phyloP scores from a whole-genome alignment of 1,140 invertebrate species.

The Dinoponera quadriceps region DNA sequence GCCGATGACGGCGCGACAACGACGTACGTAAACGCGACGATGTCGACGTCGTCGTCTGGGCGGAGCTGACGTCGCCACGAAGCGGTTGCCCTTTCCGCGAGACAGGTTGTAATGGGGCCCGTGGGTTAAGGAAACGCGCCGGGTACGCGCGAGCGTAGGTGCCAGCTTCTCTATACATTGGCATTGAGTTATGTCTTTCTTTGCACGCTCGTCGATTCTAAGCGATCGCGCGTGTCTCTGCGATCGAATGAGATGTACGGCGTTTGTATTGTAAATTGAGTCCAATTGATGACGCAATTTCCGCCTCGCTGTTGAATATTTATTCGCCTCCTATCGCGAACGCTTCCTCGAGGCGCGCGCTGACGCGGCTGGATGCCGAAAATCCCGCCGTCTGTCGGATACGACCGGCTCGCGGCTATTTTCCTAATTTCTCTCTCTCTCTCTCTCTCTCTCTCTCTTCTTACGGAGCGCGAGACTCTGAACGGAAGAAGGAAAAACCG shows the following conservation, averaged over 20 bases:
- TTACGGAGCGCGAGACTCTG: no score
- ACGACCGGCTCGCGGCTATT: no score
- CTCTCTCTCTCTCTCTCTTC: no score
- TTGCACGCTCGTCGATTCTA: slow-evolving; percentile 17
- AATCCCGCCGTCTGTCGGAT: no score
- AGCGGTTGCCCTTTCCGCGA: slow-evolving; percentile 60
- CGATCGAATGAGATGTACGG: slow-evolving; percentile 24
- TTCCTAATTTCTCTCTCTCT: no score
- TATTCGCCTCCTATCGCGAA: not conserved
- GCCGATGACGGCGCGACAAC: slow-evolving; percentile 17
- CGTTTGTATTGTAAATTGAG: slow-evolving; percentile 34
- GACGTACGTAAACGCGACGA: slow-evolving; percentile 3
- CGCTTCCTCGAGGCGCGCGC: not conserved
- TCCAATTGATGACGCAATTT: slow-evolving; percentile 45
- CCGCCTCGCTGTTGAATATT: not conserved
- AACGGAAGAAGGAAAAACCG: no score
- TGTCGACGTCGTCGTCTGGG: slow-evolving; percentile 35
- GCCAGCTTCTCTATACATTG: slow-evolving; percentile 13
- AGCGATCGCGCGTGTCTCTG: slow-evolving; percentile 19
- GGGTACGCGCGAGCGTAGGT: slow-evolving; percentile 35
- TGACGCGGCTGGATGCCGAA: no score
- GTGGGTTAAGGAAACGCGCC: slow-evolving; percentile 42
- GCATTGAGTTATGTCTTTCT: slow-evolving; percentile 51
- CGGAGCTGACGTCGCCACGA: slow-evolving; percentile 32
- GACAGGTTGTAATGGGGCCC: slow-evolving; percentile 62